Conservation (phyloP, 2,888 invertebrate species). For the Atherix ibis region DNA sequence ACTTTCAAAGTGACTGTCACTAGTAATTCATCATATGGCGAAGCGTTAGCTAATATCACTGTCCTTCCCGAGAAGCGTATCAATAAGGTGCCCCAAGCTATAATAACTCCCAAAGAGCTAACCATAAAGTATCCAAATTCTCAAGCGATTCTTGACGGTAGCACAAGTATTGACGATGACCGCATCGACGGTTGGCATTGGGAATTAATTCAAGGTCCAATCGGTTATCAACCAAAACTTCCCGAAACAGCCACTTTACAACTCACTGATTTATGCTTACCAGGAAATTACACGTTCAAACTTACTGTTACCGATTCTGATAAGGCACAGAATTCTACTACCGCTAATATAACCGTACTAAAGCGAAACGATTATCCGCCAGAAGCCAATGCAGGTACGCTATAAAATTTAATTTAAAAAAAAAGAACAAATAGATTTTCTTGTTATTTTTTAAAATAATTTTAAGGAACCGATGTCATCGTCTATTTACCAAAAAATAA, state of each 20-base stretch:
- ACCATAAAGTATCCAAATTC: constrained; percentile 80
- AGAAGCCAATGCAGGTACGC: constrained; percentile 71
- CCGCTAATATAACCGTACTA: constrained; percentile 76
- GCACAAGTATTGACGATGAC: constrained; percentile 64
- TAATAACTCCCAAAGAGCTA: constrained; percentile 73
- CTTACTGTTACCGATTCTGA: constrained; percentile 85
- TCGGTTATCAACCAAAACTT: constrained; percentile 66
- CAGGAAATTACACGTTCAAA: constrained; percentile 82
- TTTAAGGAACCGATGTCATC: constrained; percentile 64
- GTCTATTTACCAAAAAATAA: constrained; percentile 79
- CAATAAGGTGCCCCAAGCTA: constrained; percentile 69
- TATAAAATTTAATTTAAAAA: neutral
- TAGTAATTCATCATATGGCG: constrained; percentile 60
- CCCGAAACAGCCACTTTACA: constrained; percentile 70
- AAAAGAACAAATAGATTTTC: constrained; percentile 5
- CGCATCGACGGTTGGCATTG: constrained; percentile 79
- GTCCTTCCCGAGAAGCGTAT: constrained; percentile 70
- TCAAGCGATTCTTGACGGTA: constrained; percentile 79
- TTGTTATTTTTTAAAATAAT: neutral
- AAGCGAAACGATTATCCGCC: constrained; percentile 91
- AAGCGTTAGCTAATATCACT: constrained; percentile 76
- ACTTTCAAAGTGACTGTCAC: constrained; percentile 73
- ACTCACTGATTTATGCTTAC: constrained; percentile 63
- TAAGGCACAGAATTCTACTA: constrained; percentile 68
- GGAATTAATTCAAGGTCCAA: constrained; percentile 79